Evolutionary conservation across 2,113 vertebrate species (phyloP).

Genomic region (Hymenochirus boettgeri): DNA sequence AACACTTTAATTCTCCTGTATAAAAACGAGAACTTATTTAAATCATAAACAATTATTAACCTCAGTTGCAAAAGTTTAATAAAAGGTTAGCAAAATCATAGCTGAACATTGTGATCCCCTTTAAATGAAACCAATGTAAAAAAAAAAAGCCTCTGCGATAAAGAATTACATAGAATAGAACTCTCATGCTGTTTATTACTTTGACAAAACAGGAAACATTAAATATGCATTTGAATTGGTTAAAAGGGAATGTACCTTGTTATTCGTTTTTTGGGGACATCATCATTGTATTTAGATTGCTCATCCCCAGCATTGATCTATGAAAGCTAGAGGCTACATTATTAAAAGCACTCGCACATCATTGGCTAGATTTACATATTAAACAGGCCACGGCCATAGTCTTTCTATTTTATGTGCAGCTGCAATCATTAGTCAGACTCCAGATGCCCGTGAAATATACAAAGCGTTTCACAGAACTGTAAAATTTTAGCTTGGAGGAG

Average conservation of each 20-base stretch:
- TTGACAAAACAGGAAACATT: neutral
- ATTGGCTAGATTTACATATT: conserved; percentile 65
- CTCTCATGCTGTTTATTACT: neutral
- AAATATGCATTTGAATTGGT: neutral
- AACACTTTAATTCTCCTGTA: no score
- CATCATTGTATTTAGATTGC: conserved; percentile 52
- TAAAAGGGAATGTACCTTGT: conserved; percentile 33
- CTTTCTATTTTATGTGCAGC: conserved; percentile 52
- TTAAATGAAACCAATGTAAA: no score
- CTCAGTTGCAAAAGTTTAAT: no score
- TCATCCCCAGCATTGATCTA: conserved; percentile 57
- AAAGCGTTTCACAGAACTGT: conserved; percentile 46
- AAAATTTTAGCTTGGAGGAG: conserved; percentile 43
- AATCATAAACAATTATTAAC: no score
- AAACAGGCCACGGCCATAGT: conserved; percentile 64
- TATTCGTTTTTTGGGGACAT: conserved; percentile 42
- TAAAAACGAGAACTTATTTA: no score
- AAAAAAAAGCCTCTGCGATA: no score
- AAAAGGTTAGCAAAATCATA: no score
- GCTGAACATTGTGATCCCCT: no score
- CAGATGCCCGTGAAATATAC: conserved; percentile 51
- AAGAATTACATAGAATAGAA: neutral
- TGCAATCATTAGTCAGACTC: conserved; percentile 55
- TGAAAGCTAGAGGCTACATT: conserved; percentile 53
- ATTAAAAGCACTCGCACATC: conserved; percentile 59